Conservation (phyloP, 2,797 vertebrate genomes). For the Aldrovandia affinis region DNA sequence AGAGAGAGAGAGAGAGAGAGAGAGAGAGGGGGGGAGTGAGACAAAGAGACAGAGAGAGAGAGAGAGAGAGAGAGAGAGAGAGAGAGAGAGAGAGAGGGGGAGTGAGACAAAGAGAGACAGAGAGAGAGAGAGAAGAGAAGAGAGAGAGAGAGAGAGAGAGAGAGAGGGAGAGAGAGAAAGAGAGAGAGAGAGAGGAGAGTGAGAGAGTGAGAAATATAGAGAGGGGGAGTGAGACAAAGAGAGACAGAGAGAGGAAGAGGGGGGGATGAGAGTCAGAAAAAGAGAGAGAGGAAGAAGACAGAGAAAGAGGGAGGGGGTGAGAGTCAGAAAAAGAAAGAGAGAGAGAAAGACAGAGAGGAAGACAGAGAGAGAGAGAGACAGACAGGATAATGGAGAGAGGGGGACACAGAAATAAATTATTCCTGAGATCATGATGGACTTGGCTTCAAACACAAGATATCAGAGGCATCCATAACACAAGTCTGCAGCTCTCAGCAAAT, state of each 20-base stretch:
- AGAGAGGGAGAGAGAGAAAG: background rate
- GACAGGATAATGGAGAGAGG: too few relatives aligned
- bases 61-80: background rate
- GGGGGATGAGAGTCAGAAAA: conserved; percentile 52
- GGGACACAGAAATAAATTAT: conserved; percentile 32
- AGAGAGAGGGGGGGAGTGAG: too few relatives aligned
- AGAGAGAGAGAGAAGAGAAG: too few relatives aligned
- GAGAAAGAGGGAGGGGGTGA: too few relatives aligned
- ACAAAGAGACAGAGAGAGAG: too few relatives aligned
- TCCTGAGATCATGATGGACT: background rate
- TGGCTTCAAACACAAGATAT: background rate
- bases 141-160: too few relatives aligned
- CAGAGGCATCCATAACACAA: conserved; percentile 12
- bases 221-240: background rate
- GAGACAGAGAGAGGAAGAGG: conserved; percentile 28
- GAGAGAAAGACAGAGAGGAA: too few relatives aligned
- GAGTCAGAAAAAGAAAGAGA: conserved; percentile 21
- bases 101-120: conserved; percentile 17
- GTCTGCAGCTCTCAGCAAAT: background rate
- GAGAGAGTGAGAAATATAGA: too few relatives aligned
- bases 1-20: conserved; percentile 19
- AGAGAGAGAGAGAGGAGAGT: too few relatives aligned
- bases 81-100: conserved; percentile 31
- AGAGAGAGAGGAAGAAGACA: conserved; percentile 24
- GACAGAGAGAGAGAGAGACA: too few relatives aligned